A percentile compares a stretch with the other conserved stretches of the same genome.
Conservation (phyloP, 2,113 vertebrate species). For the Alouatta palliata region DNA sequence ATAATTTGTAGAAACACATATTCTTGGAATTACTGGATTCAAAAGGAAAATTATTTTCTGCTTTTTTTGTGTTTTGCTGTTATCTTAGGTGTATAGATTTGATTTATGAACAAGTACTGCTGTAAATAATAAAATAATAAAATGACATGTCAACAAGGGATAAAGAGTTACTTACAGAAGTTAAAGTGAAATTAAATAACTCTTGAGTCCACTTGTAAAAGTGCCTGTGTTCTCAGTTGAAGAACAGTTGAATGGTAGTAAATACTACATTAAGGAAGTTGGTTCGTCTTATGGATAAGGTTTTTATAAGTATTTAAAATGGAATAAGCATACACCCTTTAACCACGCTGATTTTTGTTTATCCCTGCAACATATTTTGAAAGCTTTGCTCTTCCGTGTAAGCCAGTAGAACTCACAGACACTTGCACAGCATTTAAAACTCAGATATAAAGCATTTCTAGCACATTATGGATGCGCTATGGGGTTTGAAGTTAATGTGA, state of each 20-base stretch:
- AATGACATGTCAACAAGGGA: conserved; percentile 58
- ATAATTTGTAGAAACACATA: conserved; percentile 20
- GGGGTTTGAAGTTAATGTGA: conserved; percentile 57
- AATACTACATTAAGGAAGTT: neutral
- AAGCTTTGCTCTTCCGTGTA: conserved; percentile 30
- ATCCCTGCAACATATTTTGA: conserved; percentile 66
- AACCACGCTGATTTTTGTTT: conserved; percentile 46
- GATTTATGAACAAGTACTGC: conserved; percentile 46
- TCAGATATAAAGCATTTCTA: conserved; percentile 53
- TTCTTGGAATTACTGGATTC: conserved; percentile 47
- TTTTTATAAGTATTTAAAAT: conserved; percentile 51
- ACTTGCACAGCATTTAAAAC: conserved; percentile 59
- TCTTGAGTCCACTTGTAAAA: conserved; percentile 34
- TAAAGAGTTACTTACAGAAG: conserved; percentile 63
- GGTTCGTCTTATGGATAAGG: conserved; percentile 22
- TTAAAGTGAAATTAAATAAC: conserved; percentile 65
- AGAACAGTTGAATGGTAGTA: neutral
- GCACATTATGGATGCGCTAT: neutral
- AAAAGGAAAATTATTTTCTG: conserved; percentile 29
- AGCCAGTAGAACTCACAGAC: neutral
- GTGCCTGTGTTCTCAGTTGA: conserved; percentile 19
- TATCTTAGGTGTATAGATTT: conserved; percentile 39
- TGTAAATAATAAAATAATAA: conserved; percentile 74
- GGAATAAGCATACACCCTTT: conserved; percentile 16
- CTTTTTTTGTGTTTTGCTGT: conserved; percentile 33